Evolutionary conservation across 2,797 vertebrate species (phyloP).

Genomic region (Pelobates cultripes): DNA sequence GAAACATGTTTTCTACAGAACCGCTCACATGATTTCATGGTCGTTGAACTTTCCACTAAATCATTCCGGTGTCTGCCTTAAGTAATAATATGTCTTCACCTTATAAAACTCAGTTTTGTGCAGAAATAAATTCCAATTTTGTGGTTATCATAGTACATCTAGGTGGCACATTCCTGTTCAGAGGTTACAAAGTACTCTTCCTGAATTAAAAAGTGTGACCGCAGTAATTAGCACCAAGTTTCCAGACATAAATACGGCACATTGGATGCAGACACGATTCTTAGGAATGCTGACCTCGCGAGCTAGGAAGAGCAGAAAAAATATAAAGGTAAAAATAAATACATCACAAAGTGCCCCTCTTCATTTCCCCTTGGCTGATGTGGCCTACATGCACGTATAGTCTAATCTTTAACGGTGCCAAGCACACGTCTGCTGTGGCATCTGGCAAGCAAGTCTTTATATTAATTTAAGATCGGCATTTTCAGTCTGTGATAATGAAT

Average conservation of each 20-base stretch:
- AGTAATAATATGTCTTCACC: slow-evolving; percentile 61
- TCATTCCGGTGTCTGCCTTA: slow-evolving; percentile 57
- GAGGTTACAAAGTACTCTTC: slow-evolving; percentile 65
- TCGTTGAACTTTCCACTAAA: slow-evolving; percentile 54
- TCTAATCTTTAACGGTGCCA: slow-evolving; percentile 27
- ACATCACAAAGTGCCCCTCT: slow-evolving; percentile 39
- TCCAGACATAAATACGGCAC: slow-evolving; percentile 58
- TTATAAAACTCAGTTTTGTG: slow-evolving; percentile 67
- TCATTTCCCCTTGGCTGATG: slow-evolving; percentile 44
- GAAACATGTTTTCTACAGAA: slow-evolving; percentile 54
- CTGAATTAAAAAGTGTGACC: slow-evolving; percentile 79
- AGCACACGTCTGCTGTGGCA: neutral
- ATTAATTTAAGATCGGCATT: slow-evolving; percentile 2
- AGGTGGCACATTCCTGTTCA: slow-evolving; percentile 70
- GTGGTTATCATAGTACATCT: slow-evolving; percentile 69
- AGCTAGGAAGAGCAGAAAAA: slow-evolving; percentile 59
- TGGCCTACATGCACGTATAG: slow-evolving; percentile 44
- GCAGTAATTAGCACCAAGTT: slow-evolving; percentile 74
- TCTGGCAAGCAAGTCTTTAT: neutral
- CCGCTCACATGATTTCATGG: slow-evolving; percentile 54
- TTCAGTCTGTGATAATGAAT: neutral
- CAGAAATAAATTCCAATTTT: slow-evolving; percentile 64
- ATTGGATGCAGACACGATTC: slow-evolving; percentile 58
- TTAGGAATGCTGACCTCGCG: slow-evolving; percentile 65
- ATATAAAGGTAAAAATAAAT: slow-evolving; percentile 51